Conservation (phyloP, 2,113 vertebrate genomes). For the Cavia porcellus region DNA sequence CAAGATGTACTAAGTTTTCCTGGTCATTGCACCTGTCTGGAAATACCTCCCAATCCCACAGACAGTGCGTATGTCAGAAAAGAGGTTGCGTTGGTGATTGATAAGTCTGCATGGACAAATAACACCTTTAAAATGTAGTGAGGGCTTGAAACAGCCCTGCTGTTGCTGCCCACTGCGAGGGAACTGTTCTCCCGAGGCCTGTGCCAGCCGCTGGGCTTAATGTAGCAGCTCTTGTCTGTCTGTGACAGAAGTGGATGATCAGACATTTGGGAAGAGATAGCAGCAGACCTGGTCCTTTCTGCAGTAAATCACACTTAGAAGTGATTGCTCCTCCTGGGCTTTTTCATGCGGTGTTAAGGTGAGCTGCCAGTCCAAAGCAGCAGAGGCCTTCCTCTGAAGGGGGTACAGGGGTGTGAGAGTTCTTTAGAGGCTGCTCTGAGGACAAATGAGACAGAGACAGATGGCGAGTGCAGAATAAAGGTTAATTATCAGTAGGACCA, state of each 20-base stretch:
- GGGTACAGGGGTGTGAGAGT: not conserved
- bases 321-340: not conserved
- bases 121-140: slow-evolving; percentile 2
- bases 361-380: not conserved
- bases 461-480: not conserved
- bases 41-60: not conserved
- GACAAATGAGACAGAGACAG: not conserved
- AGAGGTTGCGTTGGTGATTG: not conserved
- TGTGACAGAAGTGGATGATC: not conserved
- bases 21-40: not conserved
- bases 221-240: not conserved
- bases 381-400: not conserved
- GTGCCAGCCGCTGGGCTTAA: not conserved
- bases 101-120: not conserved
- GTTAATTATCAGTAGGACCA: not conserved
- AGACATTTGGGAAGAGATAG: not conserved
- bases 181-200: not conserved
- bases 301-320: not conserved
- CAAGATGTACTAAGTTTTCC: not conserved
- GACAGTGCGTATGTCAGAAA: not conserved
- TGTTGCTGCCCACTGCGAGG: not conserved
- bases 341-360: not conserved
- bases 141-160: not conserved
- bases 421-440: not conserved
- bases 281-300: not conserved